These are phyloP conservation scores for Catalaphyllia jardinei DNA, from an alignment of 64 coral and sea anemone genomes.

Conservation along the genomic window DNA sequence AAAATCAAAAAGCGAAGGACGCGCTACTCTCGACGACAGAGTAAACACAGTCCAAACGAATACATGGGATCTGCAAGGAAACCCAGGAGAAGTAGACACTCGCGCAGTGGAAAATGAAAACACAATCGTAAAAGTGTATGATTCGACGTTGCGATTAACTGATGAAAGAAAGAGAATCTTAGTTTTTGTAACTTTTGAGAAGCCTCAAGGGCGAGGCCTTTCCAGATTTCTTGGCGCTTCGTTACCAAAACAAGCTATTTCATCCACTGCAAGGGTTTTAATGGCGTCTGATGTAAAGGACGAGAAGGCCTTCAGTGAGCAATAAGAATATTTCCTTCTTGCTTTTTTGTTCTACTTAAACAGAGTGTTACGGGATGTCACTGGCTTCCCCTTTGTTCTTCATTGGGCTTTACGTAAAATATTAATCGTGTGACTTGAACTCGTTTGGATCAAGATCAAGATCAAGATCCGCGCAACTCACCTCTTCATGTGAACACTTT, in stretches of 20 bases:
- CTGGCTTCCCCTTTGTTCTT: no score
- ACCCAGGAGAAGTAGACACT: background rate
- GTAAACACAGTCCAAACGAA: constrained; percentile 28
- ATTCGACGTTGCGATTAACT: background rate
- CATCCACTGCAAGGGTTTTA: background rate
- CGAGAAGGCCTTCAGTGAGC: background rate
- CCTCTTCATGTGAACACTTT: no score
- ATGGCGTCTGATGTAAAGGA: background rate
- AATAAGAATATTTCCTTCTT: background rate
- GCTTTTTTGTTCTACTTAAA: background rate
- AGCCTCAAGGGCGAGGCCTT: background rate
- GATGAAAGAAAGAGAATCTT: constrained; percentile 19
- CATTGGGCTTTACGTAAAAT: no score
- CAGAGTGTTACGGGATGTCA: no score
- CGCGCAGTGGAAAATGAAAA: background rate
- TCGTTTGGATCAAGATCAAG: no score
- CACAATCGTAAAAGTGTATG: background rate
- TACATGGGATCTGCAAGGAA: constrained; percentile 33
- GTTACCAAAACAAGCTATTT: background rate
- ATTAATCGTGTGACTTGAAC: no score
- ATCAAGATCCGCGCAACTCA: no score
- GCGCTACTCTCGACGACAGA: background rate
- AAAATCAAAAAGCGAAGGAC: background rate
- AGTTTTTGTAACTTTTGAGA: constrained; percentile 29
- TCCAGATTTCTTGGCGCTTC: background rate